A percentile compares a stretch with the other conserved stretches of the same genome.
Conservation (phyloP, 2,888 invertebrate species). For the Cremastinae sp. region DNA sequence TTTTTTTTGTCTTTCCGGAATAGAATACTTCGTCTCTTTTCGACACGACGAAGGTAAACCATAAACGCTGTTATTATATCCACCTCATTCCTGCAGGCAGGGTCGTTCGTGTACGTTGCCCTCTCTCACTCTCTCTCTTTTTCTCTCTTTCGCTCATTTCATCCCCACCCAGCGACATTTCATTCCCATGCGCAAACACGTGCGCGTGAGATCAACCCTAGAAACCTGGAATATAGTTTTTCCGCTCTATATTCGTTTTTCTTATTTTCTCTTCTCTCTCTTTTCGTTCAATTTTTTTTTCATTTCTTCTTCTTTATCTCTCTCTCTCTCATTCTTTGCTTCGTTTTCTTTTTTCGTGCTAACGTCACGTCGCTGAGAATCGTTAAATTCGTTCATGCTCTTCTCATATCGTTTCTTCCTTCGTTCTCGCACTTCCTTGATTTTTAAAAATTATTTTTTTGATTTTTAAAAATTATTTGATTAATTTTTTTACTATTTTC, state of each 20-base stretch:
- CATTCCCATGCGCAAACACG: constrained; percentile 12
- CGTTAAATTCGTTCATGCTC: constrained; percentile 66
- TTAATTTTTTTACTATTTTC: no score
- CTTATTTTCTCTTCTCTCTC: not conserved
- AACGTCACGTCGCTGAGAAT: constrained; percentile 54
- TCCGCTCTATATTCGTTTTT: constrained; percentile 1
- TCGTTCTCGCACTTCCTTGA: constrained; percentile 40
- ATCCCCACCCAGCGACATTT: not conserved
- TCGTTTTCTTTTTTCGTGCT: not conserved
- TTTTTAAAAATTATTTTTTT: not conserved
- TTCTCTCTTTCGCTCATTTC: constrained; percentile 1
- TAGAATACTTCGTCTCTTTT: not conserved
- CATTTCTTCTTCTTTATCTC: no score
- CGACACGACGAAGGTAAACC: constrained; percentile 48
- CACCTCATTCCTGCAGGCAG: constrained; percentile 37
- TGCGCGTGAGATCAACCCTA: constrained; percentile 7
- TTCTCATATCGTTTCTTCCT: constrained; percentile 44
- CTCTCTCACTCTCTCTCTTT: constrained; percentile 13
- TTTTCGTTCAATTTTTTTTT: not conserved
- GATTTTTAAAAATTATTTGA: no score
- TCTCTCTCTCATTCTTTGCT: not conserved
- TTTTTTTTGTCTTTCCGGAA: not conserved
- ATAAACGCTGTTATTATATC: constrained; percentile 54
- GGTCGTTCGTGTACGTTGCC: constrained; percentile 26
- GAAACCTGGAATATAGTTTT: constrained; percentile 4